Evolutionary conservation across 2,888 invertebrate genomes (phyloP), one percentile per base, ranked within the genome.

Genomic region (Eledone cirrhosa): DNA sequence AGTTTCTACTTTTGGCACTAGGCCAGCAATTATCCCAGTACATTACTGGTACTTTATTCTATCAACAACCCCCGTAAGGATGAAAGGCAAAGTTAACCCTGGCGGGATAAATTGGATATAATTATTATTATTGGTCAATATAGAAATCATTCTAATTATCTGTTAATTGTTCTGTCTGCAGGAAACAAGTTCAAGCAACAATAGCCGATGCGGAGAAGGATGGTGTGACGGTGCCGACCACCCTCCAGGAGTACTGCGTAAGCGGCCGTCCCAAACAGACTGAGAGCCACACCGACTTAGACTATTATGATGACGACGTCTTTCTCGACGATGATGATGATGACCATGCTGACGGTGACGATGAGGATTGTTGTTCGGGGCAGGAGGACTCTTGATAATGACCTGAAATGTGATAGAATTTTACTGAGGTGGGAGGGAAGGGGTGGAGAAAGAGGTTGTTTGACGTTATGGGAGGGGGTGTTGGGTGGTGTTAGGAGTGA

Each of bases 201-300:
- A 95, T 97, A 89, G 94, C 94, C 77, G 98, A 99, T 84, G 99
- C 99, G 0, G 97, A 97, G 90, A 95, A 95, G 84, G 99, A 99
- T 92, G 97, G 97, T 84, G 97, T 99, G 83, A 95, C 95, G 78
- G 99, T 99, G 86, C 99, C 99, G 19, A 94, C 96, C 86, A 99
- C 99, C 3, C 92, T 99, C 90, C 99, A 99, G 93, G 99, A 99
- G 91, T 99, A 99, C 92, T 98, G 98, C 92, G 96, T 99, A 89
- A 92, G 92, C 82, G 95, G 96, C 74, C 94, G 95, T 91, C 95
- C 96, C 85, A 96, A 87, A 92, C 95, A 96, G 59, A 75, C 79
- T 48, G 84, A 85, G 76, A 83, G 84, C 67, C 84, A 86, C 80
- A 85, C 85, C 78, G 86, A 87, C 78, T 86, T 87, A 75, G 88